These are phyloP conservation scores for Phortica okadai DNA, from an alignment of 2,888 invertebrate genomes.

Conservation along the genomic window DNA sequence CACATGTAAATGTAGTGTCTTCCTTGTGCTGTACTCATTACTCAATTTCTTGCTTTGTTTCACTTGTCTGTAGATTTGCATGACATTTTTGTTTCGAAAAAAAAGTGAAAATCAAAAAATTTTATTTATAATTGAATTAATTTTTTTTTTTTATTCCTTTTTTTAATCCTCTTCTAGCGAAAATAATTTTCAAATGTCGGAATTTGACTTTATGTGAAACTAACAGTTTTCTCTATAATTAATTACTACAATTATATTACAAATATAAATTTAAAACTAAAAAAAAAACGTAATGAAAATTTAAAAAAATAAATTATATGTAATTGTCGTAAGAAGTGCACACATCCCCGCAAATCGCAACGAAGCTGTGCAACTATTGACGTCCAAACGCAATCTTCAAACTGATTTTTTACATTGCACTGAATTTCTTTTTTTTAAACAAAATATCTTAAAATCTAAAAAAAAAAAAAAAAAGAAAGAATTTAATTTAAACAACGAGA, in stretches of 20 bases:
- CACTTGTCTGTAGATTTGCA: constrained; percentile 44
- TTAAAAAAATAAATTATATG: neutral
- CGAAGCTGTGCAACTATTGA: constrained; percentile 6
- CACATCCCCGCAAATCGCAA: neutral
- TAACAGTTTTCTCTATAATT: constrained; percentile 47
- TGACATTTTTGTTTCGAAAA: constrained; percentile 34
- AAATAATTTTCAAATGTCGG: constrained; percentile 66
- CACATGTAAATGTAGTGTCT: too few species aligned
- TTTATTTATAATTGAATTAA: constrained; percentile 18
- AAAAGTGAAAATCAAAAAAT: neutral
- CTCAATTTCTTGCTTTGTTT: constrained; percentile 16
- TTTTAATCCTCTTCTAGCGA: constrained; percentile 54
- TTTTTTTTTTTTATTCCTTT: constrained; percentile 45
- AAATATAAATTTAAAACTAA: constrained; percentile 12
- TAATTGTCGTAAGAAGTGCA: neutral
- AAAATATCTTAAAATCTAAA: neutral
- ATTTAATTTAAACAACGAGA: neutral
- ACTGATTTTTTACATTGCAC: neutral
- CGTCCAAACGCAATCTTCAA: neutral
- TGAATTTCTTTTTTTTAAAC: neutral
- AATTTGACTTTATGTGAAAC: constrained; percentile 63
- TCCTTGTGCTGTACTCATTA: too few species aligned
- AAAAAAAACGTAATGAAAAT: neutral
- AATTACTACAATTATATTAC: constrained; percentile 38
- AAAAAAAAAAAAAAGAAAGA: neutral